Conservation (phyloP, 2,888 invertebrate species). For the Hypselothyrea guttata region DNA sequence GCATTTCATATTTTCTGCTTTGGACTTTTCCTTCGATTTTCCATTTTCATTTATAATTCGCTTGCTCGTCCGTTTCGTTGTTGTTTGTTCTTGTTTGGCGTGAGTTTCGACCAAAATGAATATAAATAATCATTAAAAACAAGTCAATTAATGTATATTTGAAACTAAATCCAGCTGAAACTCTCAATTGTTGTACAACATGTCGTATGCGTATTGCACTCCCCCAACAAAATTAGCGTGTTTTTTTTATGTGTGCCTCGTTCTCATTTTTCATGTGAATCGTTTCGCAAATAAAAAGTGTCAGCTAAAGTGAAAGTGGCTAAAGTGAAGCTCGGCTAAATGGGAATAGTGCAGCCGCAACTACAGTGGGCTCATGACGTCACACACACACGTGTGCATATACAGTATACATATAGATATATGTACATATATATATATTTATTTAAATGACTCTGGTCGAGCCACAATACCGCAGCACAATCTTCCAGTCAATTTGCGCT, state of each 20-base stretch:
- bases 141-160: conserved; percentile 10
- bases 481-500: conserved; percentile 75
- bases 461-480: conserved; percentile 58
- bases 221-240: background rate
- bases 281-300: conserved; percentile 5
- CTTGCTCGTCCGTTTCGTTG: conserved; percentile 24
- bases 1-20: conserved; percentile 25
- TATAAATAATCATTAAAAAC: background rate
- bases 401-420: background rate
- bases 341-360: background rate
- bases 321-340: conserved; percentile 13
- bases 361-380: conserved; percentile 45
- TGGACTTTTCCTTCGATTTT: background rate
- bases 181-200: conserved; percentile 42
- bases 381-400: conserved; percentile 29
- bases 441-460: conserved; percentile 38
- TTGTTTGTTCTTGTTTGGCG: conserved; percentile 39
- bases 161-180: conserved; percentile 5
- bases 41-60: conserved; percentile 4
- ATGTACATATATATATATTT: conserved; percentile 25
- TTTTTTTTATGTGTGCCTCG: background rate
- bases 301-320: conserved; percentile 36
- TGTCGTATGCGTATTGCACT: conserved; percentile 57
- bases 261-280: conserved; percentile 2
- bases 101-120: conserved; percentile 11